Percentiles rank a stretch among this genome's conserved stretches.
Evolutionary conservation across 2,888 invertebrate genomes (phyloP).

Genomic region (Sussaba pulchella): DNA sequence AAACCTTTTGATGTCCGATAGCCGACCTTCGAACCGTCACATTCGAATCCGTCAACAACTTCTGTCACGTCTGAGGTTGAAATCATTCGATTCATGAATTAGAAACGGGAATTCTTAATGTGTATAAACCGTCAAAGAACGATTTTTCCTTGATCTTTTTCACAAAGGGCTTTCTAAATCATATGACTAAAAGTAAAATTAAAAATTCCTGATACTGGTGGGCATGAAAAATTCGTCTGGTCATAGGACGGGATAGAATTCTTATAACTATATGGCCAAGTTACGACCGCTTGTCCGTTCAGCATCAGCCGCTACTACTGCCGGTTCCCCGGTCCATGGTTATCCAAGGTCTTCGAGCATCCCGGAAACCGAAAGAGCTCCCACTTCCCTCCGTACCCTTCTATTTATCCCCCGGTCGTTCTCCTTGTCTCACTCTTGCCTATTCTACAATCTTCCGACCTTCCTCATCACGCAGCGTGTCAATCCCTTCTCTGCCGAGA

Average conservation of each 20-base stretch:
- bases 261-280: neutral
- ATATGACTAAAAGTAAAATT: no score
- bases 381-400: conserved; percentile 52
- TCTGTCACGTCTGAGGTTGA: no score
- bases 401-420: conserved; percentile 44
- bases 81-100: no score
- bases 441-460: conserved; percentile 1
- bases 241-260: neutral
- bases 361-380: conserved; percentile 39
- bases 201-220: neutral
- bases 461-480: conserved; percentile 7
- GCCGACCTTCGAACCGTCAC: no score
- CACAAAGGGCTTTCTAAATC: no score
- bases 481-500: conserved; percentile 1
- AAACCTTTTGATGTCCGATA: no score
- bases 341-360: conserved; percentile 48
- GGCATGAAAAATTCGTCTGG: neutral
- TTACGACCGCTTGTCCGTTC: conserved; percentile 1
- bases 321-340: conserved; percentile 42
- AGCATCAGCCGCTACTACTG: conserved; percentile 19
- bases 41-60: no score
- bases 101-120: no score
- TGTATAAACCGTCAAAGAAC: no score
- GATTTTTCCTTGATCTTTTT: no score
- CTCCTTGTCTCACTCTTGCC: conserved; percentile 6